phyloP scores from a whole-genome alignment of 2,888 invertebrate genomes.

The Melanchra persicariae region DNA sequence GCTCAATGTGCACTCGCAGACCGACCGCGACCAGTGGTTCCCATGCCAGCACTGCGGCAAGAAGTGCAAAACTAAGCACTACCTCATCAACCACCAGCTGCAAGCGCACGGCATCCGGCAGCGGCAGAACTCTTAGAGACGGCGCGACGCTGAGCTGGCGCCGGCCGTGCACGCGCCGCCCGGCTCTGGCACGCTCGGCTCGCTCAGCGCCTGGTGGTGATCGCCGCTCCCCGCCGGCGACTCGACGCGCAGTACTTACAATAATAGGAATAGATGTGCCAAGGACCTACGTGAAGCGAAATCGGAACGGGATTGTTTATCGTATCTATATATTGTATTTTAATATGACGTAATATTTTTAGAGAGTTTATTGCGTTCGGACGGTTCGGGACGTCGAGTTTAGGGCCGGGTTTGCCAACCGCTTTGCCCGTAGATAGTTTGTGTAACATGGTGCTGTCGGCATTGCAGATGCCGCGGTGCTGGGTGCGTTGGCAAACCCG shows the following conservation, averaged over 20 bases:
- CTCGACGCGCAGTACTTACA: slow-evolving; percentile 48
- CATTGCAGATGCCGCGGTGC: slow-evolving; percentile 91
- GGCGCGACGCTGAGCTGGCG: slow-evolving; percentile 81
- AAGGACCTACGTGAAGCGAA: slow-evolving; percentile 69
- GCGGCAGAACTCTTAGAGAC: slow-evolving; percentile 91
- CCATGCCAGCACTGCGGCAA: slow-evolving; percentile 94
- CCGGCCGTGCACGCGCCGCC: slow-evolving; percentile 72
- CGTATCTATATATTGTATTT: slow-evolving; percentile 71
- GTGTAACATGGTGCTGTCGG: slow-evolving; percentile 87
- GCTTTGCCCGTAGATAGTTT: slow-evolving; percentile 63
- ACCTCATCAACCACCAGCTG: slow-evolving; percentile 94
- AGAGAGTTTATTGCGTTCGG: slow-evolving; percentile 79
- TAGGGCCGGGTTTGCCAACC: slow-evolving; percentile 83
- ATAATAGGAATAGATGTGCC: slow-evolving; percentile 69
- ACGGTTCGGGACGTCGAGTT: slow-evolving; percentile 64
- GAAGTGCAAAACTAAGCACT: slow-evolving; percentile 94
- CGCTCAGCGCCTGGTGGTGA: slow-evolving; percentile 70
- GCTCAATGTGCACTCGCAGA: slow-evolving; percentile 94
- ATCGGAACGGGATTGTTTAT: slow-evolving; percentile 64
- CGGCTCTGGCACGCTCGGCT: slow-evolving; percentile 64
- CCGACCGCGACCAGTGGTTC: slow-evolving; percentile 93
- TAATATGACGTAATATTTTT: slow-evolving; percentile 77
- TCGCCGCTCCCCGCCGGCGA: slow-evolving; percentile 38
- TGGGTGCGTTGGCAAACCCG: slow-evolving; percentile 75
- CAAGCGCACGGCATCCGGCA: slow-evolving; percentile 94